Conservation (phyloP, 1,140 invertebrate genomes). For the Caenorhabditis latens region DNA sequence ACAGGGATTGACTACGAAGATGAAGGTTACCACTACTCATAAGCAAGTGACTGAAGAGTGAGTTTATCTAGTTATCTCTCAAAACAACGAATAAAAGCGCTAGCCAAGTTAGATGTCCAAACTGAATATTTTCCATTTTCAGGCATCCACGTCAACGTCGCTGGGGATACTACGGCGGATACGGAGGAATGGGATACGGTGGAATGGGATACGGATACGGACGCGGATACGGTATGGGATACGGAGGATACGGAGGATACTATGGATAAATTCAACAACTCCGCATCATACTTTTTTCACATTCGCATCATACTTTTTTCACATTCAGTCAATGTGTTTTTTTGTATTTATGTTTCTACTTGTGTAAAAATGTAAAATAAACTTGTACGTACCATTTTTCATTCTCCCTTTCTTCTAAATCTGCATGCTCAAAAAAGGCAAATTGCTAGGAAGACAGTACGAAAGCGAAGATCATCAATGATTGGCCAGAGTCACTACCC, state of each 20-base stretch:
- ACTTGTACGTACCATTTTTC: too few relatives aligned
- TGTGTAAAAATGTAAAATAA: too few relatives aligned
- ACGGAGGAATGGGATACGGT: constrained; percentile 26
- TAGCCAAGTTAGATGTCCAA: not conserved
- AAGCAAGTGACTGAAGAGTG: not conserved
- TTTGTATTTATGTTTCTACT: not conserved
- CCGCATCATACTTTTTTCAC: not conserved
- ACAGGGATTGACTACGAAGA: not conserved
- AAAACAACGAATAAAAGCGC: not conserved
- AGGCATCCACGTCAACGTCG: not conserved
- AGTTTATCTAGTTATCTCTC: not conserved
- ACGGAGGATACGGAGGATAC: constrained; percentile 1
- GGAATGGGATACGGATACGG: not conserved
- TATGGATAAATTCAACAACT: not conserved
- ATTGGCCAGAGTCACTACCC: too few relatives aligned
- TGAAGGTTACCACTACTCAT: not conserved
- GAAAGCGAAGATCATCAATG: too few relatives aligned
- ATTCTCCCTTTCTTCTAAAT: too few relatives aligned
- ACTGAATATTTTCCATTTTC: not conserved
- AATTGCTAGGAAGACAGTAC: too few relatives aligned
- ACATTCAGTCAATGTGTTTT: too few relatives aligned
- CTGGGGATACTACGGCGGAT: constrained; percentile 35
- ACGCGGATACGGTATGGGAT: constrained; percentile 4
- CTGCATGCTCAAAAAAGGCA: too few relatives aligned
- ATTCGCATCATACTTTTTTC: not conserved